Conservation (phyloP, 1,140 invertebrate species). For the Ceratina calcarata region DNA sequence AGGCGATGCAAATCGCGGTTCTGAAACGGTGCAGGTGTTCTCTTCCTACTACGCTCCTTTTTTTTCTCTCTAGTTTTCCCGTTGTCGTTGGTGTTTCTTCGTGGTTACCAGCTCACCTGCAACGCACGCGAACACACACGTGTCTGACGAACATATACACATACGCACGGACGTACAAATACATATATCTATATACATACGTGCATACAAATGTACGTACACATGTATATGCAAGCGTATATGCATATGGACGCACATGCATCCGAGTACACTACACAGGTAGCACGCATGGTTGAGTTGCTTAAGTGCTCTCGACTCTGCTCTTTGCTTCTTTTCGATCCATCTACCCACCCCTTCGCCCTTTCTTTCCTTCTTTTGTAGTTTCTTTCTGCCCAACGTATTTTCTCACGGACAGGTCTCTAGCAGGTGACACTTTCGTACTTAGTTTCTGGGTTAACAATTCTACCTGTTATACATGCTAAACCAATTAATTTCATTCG, state of each 20-base stretch:
- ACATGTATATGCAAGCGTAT: too few relatives aligned
- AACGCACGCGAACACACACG: conserved; percentile 46
- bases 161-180: too few relatives aligned
- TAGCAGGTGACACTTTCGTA: too few relatives aligned
- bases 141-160: too few relatives aligned
- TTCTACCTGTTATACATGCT: too few relatives aligned
- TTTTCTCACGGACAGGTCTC: conserved; percentile 52
- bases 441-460: too few relatives aligned
- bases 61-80: conserved; percentile 9
- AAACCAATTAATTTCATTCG: too few relatives aligned
- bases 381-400: conserved; percentile 47
- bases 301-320: conserved; percentile 53
- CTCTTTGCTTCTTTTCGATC: conserved; percentile 48
- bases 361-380: conserved; percentile 9
- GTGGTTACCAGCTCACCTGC: conserved; percentile 53
- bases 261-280: conserved; percentile 6
- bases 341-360: conserved; percentile 47
- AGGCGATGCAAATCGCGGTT: not conserved
- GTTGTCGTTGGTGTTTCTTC: conserved; percentile 21
- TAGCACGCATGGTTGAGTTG: conserved; percentile 62
- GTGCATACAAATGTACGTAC: too few relatives aligned
- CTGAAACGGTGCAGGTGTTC: conserved; percentile 23
- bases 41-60: not conserved
- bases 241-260: too few relatives aligned
- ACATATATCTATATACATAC: too few relatives aligned